These are phyloP conservation scores for Hydra vulgaris DNA, from an alignment of 30 jellyfish, hydroid and myxozoan species.

Conservation along the genomic window DNA sequence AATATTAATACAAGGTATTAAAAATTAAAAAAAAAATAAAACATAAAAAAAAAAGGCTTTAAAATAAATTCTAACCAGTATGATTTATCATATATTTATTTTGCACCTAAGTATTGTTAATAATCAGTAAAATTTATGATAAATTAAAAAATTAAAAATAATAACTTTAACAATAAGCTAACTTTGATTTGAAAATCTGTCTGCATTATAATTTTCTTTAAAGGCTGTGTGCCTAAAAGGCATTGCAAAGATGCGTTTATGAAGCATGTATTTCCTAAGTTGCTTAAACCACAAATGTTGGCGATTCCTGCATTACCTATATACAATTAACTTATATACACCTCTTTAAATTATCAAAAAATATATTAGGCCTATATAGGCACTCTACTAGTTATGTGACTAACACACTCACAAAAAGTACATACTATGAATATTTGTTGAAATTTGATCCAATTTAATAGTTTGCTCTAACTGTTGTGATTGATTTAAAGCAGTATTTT, in stretches of 20 bases:
- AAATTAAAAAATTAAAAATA: too few species aligned
- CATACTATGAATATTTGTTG: not conserved
- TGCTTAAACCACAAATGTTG: conserved; percentile 59
- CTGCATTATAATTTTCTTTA: conserved; percentile 20
- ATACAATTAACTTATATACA: too few species aligned
- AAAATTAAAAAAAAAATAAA: too few species aligned
- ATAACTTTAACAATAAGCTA: not conserved
- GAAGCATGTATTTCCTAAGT: conserved; percentile 72
- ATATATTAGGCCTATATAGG: not conserved
- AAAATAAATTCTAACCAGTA: too few species aligned
- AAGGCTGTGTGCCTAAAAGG: conserved; percentile 33
- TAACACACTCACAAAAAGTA: not conserved
- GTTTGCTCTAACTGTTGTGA: too few species aligned
- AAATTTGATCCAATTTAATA: not conserved
- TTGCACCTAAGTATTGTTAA: too few species aligned
- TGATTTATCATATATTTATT: too few species aligned
- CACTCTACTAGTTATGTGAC: not conserved
- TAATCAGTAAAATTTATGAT: too few species aligned
- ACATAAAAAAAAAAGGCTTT: too few species aligned
- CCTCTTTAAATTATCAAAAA: too few species aligned
- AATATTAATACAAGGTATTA: too few species aligned
- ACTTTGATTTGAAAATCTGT: not conserved
- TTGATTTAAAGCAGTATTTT: not conserved
- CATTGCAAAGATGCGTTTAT: conserved; percentile 81
- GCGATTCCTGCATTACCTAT: conserved; percentile 12